Conservation (phyloP, 1,140 invertebrate genomes). For the Drosophila punjabiensis region DNA sequence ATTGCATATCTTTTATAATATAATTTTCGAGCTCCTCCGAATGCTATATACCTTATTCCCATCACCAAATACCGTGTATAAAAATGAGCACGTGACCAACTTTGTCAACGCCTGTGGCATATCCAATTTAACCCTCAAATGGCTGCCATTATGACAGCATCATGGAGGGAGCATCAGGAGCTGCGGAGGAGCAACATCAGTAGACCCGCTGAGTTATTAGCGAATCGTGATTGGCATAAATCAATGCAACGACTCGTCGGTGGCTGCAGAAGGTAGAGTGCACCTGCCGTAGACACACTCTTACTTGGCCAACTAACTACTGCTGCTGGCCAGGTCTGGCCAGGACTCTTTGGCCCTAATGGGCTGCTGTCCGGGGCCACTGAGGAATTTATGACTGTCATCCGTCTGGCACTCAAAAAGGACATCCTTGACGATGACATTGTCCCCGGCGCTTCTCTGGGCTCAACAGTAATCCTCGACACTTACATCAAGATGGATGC, state of each 20-base stretch:
- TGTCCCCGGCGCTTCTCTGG: constrained; percentile 23
- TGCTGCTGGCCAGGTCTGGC: neutral
- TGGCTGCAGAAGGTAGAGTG: constrained; percentile 30
- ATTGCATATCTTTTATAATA: too few relatives aligned
- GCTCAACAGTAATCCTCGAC: constrained; percentile 45
- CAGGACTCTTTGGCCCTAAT: constrained; percentile 31
- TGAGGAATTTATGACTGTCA: constrained; percentile 55
- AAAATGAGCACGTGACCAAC: constrained; percentile 69
- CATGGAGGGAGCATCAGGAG: constrained; percentile 11
- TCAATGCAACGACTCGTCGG: constrained; percentile 60
- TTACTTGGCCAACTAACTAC: constrained; percentile 29
- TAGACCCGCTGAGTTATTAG: constrained; percentile 78
- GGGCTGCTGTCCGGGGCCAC: constrained; percentile 30
- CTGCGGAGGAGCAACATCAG: constrained; percentile 14
- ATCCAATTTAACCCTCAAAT: constrained; percentile 84
- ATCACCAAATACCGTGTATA: constrained; percentile 4
- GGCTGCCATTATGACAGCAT: constrained; percentile 77
- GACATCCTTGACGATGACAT: constrained; percentile 42
- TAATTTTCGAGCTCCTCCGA: neutral
- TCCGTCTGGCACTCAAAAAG: constrained; percentile 33
- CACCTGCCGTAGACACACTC: constrained; percentile 54
- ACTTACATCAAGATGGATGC: constrained; percentile 60
- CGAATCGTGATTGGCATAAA: constrained; percentile 84
- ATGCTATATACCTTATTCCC: neutral
- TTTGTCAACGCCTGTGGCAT: constrained; percentile 75